Percentiles rank a stretch among this genome's conserved stretches.
Evolutionary conservation across 2,888 invertebrate genomes (phyloP).

Genomic region (Hylaea fasciaria): DNA sequence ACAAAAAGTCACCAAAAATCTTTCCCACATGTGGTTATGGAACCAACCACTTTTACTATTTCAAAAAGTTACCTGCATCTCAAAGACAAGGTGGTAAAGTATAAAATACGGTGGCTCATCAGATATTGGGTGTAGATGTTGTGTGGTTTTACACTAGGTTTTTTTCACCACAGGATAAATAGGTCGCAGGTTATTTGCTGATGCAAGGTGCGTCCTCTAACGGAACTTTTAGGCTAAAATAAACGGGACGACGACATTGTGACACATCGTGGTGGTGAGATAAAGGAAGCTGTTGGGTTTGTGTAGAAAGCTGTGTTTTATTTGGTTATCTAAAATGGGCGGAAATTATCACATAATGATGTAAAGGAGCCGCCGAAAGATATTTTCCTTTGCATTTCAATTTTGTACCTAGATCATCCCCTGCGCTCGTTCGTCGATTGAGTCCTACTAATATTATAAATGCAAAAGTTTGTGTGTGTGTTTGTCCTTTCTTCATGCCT

Average conservation of each 20-base stretch:
- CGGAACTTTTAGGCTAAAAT: slow-evolving; percentile 77
- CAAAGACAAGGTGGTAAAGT: background rate
- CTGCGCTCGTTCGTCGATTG: too few relatives aligned
- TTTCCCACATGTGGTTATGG: slow-evolving; percentile 61
- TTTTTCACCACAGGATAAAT: slow-evolving; percentile 74
- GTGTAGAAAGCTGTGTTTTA: slow-evolving; percentile 60
- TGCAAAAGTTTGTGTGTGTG: too few relatives aligned
- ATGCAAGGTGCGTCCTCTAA: slow-evolving; percentile 81
- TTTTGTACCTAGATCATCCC: too few relatives aligned
- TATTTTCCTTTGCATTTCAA: too few relatives aligned
- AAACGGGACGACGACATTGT: slow-evolving; percentile 66
- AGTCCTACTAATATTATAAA: too few relatives aligned
- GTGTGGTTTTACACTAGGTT: slow-evolving; percentile 52
- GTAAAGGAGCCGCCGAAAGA: too few relatives aligned
- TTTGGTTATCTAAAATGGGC: slow-evolving; percentile 22
- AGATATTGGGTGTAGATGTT: background rate
- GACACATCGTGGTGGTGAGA: slow-evolving; percentile 64
- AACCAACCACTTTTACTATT: slow-evolving; percentile 16
- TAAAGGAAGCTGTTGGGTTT: slow-evolving; percentile 73
- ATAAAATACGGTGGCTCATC: background rate
- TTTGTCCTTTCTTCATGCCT: too few relatives aligned
- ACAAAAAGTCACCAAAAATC: slow-evolving; percentile 71
- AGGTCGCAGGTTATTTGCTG: slow-evolving; percentile 83
- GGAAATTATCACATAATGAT: slow-evolving; percentile 11
- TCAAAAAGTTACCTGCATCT: background rate